phyloP scores from a whole-genome alignment of 2,888 invertebrate genomes.

The Emmelina monodactyla region DNA sequence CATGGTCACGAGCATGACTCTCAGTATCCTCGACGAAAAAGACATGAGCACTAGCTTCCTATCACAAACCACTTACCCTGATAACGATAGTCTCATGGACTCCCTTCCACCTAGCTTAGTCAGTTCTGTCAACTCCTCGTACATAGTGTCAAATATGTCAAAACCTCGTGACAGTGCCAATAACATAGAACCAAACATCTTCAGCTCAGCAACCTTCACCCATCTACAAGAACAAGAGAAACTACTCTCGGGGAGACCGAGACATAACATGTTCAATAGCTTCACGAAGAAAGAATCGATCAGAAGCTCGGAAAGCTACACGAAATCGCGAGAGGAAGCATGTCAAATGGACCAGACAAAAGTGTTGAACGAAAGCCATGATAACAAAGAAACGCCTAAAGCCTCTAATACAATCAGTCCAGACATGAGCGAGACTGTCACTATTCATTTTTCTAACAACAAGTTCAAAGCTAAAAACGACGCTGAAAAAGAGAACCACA shows the following conservation, averaged over 20 bases:
- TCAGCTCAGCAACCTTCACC: constrained; percentile 54
- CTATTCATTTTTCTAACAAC: constrained; percentile 48
- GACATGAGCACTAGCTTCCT: constrained; percentile 63
- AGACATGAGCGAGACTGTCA: constrained; percentile 46
- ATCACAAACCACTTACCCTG: constrained; percentile 55
- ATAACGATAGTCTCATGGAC: constrained; percentile 54
- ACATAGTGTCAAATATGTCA: constrained; percentile 37
- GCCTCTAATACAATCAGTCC: constrained; percentile 21
- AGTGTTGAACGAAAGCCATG: constrained; percentile 44
- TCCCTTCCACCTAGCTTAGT: constrained; percentile 54
- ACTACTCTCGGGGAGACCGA: constrained; percentile 41
- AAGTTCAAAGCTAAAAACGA: constrained; percentile 37
- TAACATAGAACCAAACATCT: constrained; percentile 40
- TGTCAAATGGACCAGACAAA: constrained; percentile 47
- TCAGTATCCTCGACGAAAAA: constrained; percentile 57
- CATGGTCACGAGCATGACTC: constrained; percentile 59
- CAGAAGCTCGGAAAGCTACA: constrained; percentile 47
- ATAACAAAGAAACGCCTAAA: constrained; percentile 36
- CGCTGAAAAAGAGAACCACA: constrained; percentile 51
- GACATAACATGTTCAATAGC: constrained; percentile 39
- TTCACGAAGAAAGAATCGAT: constrained; percentile 37
- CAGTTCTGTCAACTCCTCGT: constrained; percentile 55
- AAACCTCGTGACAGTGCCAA: constrained; percentile 33
- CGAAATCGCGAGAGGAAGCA: constrained; percentile 45
- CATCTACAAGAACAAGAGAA: constrained; percentile 49